Evolutionary conservation across 2,797 vertebrate species (phyloP), one percentile per base, ranked within the genome.

Genomic region (Trematocara caparti): DNA sequence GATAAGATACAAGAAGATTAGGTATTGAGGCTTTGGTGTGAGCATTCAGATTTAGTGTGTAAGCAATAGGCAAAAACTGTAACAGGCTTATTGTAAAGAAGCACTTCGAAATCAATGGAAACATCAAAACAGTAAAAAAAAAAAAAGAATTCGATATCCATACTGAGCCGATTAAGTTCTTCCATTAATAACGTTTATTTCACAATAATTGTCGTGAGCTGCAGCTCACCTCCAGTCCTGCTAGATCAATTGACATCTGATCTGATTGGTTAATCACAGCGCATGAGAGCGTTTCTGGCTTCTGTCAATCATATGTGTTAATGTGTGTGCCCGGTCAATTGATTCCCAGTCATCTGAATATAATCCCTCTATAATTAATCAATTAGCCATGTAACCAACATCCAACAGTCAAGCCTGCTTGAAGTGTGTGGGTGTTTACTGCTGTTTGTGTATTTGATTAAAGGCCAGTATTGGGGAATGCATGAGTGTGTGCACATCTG

Each of bases 311-410:
- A 94, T 83, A 84, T 13, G 38, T 59, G 53, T 80, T 88, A 87
- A 93, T 81, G 81, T 84, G 34, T 55, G 11, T 32, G 79, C 75
- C 84, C 76, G 87, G 89, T 85, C 93, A 87, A 94, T 92, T 92
- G 95, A 94, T 93, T 92, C 92, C 86, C 83, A 92, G 78, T 85
- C 90, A 90, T 92, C 84, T 94, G 92, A 82, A 80, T 83, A 90
- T 95, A 94, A 95, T 94, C 89, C 83, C 86, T 84, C 78, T 11
- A 85, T 92, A 94, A 94, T 94, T 94, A 95, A 92, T 85, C 89
- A 95, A 94, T 93, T 94, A 95, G 88, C 82, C 88, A 87, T 91
- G 92, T 91, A 93, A 92, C 86, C 87, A 93, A 91, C 90, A 88
- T 90, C 76, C 77, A 90, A 93, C 85, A 86, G 47, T 57, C 34